Evolutionary conservation across 2,888 invertebrate species (phyloP).

Genomic region (Cantharis rufa): DNA sequence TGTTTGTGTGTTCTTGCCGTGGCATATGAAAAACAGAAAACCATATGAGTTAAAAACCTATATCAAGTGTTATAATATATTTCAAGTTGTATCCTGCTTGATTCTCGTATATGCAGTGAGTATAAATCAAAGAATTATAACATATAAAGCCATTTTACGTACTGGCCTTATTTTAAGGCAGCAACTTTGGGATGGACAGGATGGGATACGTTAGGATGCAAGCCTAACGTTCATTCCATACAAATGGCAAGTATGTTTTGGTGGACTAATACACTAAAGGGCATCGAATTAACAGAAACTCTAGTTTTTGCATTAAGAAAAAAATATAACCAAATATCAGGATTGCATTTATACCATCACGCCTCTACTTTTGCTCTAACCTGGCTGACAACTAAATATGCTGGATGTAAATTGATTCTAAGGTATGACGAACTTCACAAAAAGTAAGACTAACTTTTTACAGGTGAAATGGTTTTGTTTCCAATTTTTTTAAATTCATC

Average conservation of each 20-base stretch:
- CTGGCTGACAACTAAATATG: constrained; percentile 51
- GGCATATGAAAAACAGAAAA: too few species aligned
- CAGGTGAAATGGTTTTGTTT: constrained; percentile 71
- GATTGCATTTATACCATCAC: constrained; percentile 73
- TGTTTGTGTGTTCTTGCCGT: too few species aligned
- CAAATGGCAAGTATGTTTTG: constrained; percentile 60
- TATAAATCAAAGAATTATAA: too few species aligned
- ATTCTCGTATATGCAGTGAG: too few species aligned
- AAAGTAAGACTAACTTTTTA: constrained; percentile 22
- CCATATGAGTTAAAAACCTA: too few species aligned
- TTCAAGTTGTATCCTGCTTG: too few species aligned
- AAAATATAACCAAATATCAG: constrained; percentile 69
- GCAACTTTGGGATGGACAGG: constrained; percentile 68
- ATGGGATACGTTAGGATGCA: constrained; percentile 66
- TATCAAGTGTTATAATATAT: too few species aligned
- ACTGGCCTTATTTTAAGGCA: constrained; percentile 54
- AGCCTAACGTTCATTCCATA: constrained; percentile 72
- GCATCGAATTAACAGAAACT: constrained; percentile 69
- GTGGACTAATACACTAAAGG: constrained; percentile 68
- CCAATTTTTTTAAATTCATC: constrained; percentile 43
- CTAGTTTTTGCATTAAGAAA: constrained; percentile 70
- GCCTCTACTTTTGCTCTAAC: constrained; percentile 61
- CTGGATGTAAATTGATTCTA: constrained; percentile 8
- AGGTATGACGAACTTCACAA: not conserved
- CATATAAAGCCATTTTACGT: too few species aligned